These are phyloP conservation scores for Procavia capensis DNA, from an alignment of 2,113 vertebrate species.

Conservation along the genomic window DNA sequence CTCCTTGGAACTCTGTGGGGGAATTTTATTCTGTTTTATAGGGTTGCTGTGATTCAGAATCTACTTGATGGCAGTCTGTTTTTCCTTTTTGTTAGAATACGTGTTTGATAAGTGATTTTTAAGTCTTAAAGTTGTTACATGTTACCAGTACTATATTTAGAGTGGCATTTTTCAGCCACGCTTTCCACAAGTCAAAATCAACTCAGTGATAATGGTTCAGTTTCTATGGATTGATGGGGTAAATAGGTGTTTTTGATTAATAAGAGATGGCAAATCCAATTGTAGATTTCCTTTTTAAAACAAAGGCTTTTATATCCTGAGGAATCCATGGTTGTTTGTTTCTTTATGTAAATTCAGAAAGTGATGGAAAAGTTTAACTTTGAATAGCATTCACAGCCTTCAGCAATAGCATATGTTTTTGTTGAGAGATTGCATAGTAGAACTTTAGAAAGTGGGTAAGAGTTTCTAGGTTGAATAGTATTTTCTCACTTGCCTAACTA, in stretches of 20 bases:
- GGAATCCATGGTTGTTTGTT: not conserved
- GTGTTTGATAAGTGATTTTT: conserved; percentile 40
- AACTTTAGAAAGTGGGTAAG: not conserved
- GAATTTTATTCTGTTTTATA: no score
- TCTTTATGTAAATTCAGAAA: not conserved
- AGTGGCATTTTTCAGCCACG: not conserved
- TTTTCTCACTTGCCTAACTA: not conserved
- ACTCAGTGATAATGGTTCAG: no score
- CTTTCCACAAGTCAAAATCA: not conserved
- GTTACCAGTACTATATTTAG: not conserved
- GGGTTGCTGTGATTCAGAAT: no score
- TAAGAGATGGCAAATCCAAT: not conserved
- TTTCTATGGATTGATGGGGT: not conserved
- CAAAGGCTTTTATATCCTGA: not conserved
- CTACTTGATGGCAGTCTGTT: no score
- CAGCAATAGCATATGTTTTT: not conserved
- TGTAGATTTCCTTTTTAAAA: not conserved
- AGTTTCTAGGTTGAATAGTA: conserved; percentile 16
- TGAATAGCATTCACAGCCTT: not conserved
- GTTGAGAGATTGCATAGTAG: conserved; percentile 12
- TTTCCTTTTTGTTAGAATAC: not conserved
- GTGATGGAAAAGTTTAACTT: not conserved
- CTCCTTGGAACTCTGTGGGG: no score
- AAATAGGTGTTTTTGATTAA: not conserved
- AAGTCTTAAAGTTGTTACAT: conserved; percentile 1